Percentiles rank a stretch among this genome's conserved stretches.
Conservation (phyloP, 2,888 invertebrate species). For the Glaucopsyche alexis region DNA sequence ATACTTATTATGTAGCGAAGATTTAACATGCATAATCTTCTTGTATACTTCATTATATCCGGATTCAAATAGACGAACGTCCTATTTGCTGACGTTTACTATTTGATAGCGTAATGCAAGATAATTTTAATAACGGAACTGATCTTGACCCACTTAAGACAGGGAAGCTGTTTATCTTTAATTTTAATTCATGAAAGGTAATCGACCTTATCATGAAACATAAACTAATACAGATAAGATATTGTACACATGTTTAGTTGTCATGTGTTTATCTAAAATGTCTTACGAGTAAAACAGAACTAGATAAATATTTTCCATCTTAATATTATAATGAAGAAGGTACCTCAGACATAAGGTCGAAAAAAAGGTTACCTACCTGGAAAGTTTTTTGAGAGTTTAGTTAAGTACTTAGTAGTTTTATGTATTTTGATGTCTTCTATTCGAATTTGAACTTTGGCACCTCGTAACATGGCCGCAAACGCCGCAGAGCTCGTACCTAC, state of each 20-base stretch:
- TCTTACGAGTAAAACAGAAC: too few relatives aligned
- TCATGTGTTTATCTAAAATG: background rate
- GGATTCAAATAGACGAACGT: background rate
- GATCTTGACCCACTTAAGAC: slow-evolving; percentile 9
- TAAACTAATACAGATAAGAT: background rate
- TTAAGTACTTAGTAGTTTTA: too few relatives aligned
- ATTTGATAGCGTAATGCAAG: background rate
- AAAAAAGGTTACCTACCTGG: too few relatives aligned
- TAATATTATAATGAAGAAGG: too few relatives aligned
- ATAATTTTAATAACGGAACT: slow-evolving; percentile 17
- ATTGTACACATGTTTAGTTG: background rate
- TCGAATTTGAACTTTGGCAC: background rate
- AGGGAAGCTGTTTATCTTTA: background rate
- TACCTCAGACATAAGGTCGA: too few relatives aligned
- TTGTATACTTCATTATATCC: background rate
- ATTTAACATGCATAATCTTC: background rate
- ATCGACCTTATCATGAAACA: too few relatives aligned
- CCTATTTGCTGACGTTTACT: background rate
- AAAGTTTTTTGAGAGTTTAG: too few relatives aligned
- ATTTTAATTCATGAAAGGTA: background rate
- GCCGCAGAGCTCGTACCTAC: too few relatives aligned
- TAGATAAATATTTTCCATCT: too few relatives aligned
- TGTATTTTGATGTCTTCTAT: too few relatives aligned
- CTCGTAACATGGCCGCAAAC: background rate
- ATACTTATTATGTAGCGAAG: background rate